Base-by-base conservation (phyloP, 2,113 vertebrate genomes). In the Xenopus borealis region DNA sequence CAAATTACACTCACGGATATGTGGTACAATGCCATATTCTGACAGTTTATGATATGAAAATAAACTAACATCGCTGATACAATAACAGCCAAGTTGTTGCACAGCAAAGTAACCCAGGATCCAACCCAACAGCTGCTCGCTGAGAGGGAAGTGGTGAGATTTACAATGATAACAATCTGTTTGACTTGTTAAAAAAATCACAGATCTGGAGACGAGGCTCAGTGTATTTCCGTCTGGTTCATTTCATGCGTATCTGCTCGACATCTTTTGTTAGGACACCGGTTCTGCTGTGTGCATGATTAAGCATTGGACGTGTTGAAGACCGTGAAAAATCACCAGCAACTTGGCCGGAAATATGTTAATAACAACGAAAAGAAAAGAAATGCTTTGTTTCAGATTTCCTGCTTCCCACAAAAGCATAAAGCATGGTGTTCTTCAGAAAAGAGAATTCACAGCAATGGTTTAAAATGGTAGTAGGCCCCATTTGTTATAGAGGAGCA, bases 321-420 rank as follows among this genome's bases (percentile, higher is more conserved):
- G 20, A 62, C 23, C 12, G 57, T 18, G 57, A 59, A 18, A 27
- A 62, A 62, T 64, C 12, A 47, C 57, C 67, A 7, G 0, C 0
- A 57, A 77, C 69, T 65, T 53, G 76, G 75, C 64, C 27, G 33
- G 50, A 40, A n/a, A 40, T 40, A 40, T 40, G 33, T 27, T 27
- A 2, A 27, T 27, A 27, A 27, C 23, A 27, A 27, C 23, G 7
- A 40, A 40, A 40, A 69, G 3, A 62, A 23, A 7, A 12, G 20
- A 62, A 62, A 27, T 12, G 27, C 27, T 27, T 62, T 23, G 2
- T 62, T 62, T 62, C 59, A 3, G 59, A 27, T 62, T 62, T 62
- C 59, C 59, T 62, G 59, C 59, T 62, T 62, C 59, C 19, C 59
- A 62, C 59, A 62, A 19, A 23, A 59, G 17, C 33, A 40, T 40